Evolutionary conservation across 37 sponge, comb jelly and placozoan genomes (phyloP), one percentile per base, ranked within the genome.

Genomic region (Lycopodina hypogea): DNA sequence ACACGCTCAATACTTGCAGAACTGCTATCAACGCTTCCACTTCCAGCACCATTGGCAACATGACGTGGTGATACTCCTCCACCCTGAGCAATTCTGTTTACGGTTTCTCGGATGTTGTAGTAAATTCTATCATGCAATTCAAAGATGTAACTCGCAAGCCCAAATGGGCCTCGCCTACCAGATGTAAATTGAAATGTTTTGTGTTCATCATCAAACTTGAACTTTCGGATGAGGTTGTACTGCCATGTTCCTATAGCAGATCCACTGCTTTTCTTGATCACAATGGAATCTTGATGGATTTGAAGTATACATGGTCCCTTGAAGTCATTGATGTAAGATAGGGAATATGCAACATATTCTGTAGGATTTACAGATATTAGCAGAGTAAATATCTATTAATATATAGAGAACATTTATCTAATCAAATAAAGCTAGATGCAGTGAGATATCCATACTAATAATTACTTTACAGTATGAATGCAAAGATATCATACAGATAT

Each of bases 131-230:
- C 30, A 32, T 65, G 30, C 4, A 65, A 34, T 4, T 65, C 30
- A 32, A 65, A 65, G 66, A 65, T 28, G 30, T 65, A 65, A 17
- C 30, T 32, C 1, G 66, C 66, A 24, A 65, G 33, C 4, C 66
- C 66, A 30, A 65, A 65, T 34, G 66, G 66, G 26, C 66, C 66
- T 32, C 66, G 32, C 17, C 66, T 65, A 30, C 66, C 66, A 34
- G 66, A 65, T 32, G 26, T 14, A 12, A 65, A 65, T 29, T 28
- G 18, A 12, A 65, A 65, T 32, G 26, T 28, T 33, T 65, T 65
- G 18, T 65, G 18, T 2, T 65, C 66, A 65, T 65, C 66, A 65
- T 65, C 35, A 33, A 65, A 65, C 2, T 34, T 32, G 30, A 65
- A 65, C 66, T 65, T 3, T 65, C 66, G 26, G 66, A 65, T 65